Evolutionary conservation across 2,888 invertebrate genomes (phyloP).

Genomic region (Exocentrus adspersus): DNA sequence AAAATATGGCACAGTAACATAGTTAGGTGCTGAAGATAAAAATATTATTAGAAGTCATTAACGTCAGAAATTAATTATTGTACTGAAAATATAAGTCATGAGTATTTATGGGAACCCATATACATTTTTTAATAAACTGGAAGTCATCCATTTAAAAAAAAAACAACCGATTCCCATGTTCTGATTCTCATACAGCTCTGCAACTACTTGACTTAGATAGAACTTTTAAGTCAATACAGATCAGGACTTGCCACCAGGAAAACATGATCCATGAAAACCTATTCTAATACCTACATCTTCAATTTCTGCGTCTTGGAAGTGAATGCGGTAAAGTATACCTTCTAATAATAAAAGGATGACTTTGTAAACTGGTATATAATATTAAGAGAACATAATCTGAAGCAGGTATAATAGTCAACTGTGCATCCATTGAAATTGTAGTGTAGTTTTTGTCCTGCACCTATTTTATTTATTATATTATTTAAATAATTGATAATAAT

Average conservation of each 20-base stretch:
- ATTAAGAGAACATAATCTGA: neutral
- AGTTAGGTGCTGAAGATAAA: conserved; percentile 2
- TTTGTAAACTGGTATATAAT: neutral
- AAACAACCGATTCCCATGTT: too few relatives aligned
- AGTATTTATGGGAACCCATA: neutral
- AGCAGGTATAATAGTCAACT: neutral
- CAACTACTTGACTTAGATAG: neutral
- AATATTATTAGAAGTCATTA: conserved; percentile 1
- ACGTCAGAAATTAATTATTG: neutral
- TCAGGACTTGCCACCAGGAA: neutral
- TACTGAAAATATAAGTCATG: neutral
- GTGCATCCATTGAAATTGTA: too few relatives aligned
- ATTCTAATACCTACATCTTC: too few relatives aligned
- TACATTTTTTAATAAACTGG: neutral
- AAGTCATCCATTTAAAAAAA: too few relatives aligned
- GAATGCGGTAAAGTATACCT: neutral
- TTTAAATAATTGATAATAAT: too few relatives aligned
- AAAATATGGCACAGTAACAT: neutral
- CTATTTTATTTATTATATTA: too few relatives aligned
- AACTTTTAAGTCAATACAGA: neutral
- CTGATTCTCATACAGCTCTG: neutral
- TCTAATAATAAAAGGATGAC: neutral
- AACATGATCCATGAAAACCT: neutral
- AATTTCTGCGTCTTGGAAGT: neutral
- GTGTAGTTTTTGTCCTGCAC: too few relatives aligned